Evolutionary conservation across 1,140 invertebrate genomes (phyloP).

Genomic region (Nephila pilipes): DNA sequence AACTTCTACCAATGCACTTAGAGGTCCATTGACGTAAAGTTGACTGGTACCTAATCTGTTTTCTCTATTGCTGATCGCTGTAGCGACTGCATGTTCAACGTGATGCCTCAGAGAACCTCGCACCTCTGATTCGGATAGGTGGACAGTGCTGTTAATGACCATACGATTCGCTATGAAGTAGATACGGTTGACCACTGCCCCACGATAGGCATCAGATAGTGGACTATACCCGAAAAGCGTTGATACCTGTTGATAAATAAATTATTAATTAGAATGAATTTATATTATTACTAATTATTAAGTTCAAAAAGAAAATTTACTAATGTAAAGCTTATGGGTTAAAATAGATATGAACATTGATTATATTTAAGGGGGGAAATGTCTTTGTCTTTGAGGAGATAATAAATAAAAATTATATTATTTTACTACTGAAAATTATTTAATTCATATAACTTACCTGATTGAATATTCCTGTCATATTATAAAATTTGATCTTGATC

Average conservation of each 20-base stretch:
- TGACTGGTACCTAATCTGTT: slow-evolving; percentile 93
- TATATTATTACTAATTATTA: neutral
- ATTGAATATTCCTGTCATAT: too few species aligned
- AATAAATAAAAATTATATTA: too few species aligned
- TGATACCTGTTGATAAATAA: slow-evolving; percentile 14
- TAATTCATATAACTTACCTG: too few species aligned
- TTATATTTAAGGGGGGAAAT: too few species aligned
- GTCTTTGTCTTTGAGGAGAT: too few species aligned
- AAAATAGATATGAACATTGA: too few species aligned
- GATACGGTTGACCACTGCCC: slow-evolving; percentile 90
- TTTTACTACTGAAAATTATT: too few species aligned
- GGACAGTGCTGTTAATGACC: slow-evolving; percentile 91
- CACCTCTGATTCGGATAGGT: slow-evolving; percentile 84
- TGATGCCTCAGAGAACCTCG: slow-evolving; percentile 65
- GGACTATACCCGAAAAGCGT: slow-evolving; percentile 74
- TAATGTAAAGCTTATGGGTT: too few species aligned
- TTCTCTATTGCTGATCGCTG: slow-evolving; percentile 83
- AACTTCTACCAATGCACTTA: slow-evolving; percentile 88
- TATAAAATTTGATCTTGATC: too few species aligned
- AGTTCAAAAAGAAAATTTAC: too few species aligned
- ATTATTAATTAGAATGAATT: neutral
- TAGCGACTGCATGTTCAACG: slow-evolving; percentile 90
- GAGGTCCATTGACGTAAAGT: slow-evolving; percentile 89
- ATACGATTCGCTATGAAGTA: slow-evolving; percentile 86
- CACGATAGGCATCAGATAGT: slow-evolving; percentile 89